A percentile compares a stretch with the other conserved stretches of the same genome.
These are phyloP conservation scores for Centropyge bicolor DNA, from an alignment of 2,797 vertebrate species.

Conservation along the genomic window DNA sequence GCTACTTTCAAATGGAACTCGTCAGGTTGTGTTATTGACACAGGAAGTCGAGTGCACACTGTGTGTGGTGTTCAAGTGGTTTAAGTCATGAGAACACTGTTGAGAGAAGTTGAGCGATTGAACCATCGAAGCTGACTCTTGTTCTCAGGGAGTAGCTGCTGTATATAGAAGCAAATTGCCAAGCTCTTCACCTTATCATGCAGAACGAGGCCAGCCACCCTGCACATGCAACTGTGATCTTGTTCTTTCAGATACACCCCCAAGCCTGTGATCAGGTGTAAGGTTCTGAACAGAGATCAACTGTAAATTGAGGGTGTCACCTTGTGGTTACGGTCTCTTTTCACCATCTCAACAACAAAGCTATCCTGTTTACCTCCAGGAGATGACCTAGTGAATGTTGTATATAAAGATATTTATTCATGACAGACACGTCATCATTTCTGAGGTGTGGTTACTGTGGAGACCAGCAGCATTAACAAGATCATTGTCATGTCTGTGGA, in stretches of 20 bases:
- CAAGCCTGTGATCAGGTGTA: slow-evolving; percentile 9
- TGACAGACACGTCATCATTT: background rate
- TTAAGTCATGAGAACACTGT: slow-evolving; percentile 2
- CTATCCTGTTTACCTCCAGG: background rate
- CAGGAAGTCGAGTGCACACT: background rate
- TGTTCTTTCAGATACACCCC: background rate
- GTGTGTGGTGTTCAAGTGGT: background rate
- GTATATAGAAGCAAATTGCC: background rate
- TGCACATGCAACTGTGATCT: slow-evolving; percentile 2
- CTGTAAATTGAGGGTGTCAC: background rate
- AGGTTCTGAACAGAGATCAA: slow-evolving; percentile 12
- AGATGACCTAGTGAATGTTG: background rate
- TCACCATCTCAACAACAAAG: background rate
- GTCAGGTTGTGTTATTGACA: slow-evolving; percentile 3
- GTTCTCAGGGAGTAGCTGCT: background rate
- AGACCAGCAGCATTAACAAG: background rate
- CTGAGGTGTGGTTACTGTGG: background rate
- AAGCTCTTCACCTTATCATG: slow-evolving; percentile 3
- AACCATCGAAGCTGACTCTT: background rate
- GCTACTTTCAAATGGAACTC: slow-evolving; percentile 5
- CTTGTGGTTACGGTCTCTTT: background rate
- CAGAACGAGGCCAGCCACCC: slow-evolving; percentile 9
- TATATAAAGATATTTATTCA: background rate
- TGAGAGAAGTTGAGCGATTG: slow-evolving; percentile 6
- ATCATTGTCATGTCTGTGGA: background rate